A percentile compares a stretch with the other conserved stretches of the same genome.
Conservation (phyloP, 2,113 vertebrate genomes). For the Helogale parvula region DNA sequence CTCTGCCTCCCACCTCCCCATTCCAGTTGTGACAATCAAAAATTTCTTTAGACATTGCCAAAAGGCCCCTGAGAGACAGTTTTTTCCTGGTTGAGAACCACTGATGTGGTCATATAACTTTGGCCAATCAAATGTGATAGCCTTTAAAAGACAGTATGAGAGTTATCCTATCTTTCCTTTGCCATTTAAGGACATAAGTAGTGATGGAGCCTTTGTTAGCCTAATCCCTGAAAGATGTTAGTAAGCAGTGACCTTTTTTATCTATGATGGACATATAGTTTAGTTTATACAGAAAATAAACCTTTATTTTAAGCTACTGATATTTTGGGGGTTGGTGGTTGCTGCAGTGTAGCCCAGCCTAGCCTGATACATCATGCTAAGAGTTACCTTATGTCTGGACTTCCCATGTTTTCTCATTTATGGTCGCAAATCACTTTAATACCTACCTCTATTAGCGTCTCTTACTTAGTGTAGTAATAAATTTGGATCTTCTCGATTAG, state of each 20-base stretch:
- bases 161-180: neutral
- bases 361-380: neutral
- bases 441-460: constrained; percentile 19
- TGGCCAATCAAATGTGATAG: neutral
- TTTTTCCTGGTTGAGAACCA: neutral
- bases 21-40: neutral
- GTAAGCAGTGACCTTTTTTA: neutral
- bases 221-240: neutral
- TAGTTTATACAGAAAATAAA: constrained; percentile 4
- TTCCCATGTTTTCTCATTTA: neutral
- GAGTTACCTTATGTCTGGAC: neutral
- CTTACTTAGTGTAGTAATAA: neutral
- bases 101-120: neutral
- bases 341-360: neutral
- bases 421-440: neutral
- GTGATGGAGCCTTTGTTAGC: neutral
- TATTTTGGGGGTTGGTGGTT: neutral
- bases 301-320: neutral
- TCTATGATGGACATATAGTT: neutral
- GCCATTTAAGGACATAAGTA: neutral
- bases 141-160: neutral
- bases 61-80: neutral
- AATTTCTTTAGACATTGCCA: neutral
- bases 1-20: neutral
- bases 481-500: neutral